Evolutionary conservation across 2,888 invertebrate genomes (phyloP).

Genomic region (Drosophila meridiana): DNA sequence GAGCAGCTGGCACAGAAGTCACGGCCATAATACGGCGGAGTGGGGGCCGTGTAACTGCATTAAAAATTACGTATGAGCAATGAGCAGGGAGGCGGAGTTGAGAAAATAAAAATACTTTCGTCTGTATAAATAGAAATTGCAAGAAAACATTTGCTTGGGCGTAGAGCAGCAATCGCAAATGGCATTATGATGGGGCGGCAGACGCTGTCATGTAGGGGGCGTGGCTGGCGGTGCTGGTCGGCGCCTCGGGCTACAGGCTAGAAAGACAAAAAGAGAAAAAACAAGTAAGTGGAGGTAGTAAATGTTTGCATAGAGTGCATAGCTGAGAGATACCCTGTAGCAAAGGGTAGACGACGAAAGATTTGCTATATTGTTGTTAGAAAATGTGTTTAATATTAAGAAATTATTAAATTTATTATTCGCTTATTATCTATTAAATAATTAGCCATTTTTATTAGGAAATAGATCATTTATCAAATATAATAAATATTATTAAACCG

Average conservation of each 20-base stretch:
- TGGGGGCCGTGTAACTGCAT: constrained; percentile 45
- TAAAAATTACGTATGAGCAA: constrained; percentile 59
- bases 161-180: constrained; percentile 39
- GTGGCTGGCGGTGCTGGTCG: constrained; percentile 29
- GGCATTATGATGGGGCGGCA: constrained; percentile 41
- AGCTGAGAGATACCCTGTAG: neutral
- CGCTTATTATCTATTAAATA: too few species aligned
- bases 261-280: constrained; percentile 21
- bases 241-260: constrained; percentile 30
- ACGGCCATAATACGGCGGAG: neutral
- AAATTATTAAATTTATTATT: neutral
- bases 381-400: neutral
- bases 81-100: neutral
- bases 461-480: too few species aligned
- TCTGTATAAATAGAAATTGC: constrained; percentile 41
- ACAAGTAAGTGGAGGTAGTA: neutral
- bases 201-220: constrained; percentile 24
- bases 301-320: neutral
- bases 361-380: neutral
- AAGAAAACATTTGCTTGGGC: constrained; percentile 30
- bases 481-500: too few species aligned
- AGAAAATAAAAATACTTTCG: constrained; percentile 15
- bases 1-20: constrained; percentile 21
- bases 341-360: too few species aligned
- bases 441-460: too few species aligned